Evolutionary conservation across 1,140 invertebrate species (phyloP), one percentile per base, ranked within the genome.

Genomic region (Drosophila hydei): DNA sequence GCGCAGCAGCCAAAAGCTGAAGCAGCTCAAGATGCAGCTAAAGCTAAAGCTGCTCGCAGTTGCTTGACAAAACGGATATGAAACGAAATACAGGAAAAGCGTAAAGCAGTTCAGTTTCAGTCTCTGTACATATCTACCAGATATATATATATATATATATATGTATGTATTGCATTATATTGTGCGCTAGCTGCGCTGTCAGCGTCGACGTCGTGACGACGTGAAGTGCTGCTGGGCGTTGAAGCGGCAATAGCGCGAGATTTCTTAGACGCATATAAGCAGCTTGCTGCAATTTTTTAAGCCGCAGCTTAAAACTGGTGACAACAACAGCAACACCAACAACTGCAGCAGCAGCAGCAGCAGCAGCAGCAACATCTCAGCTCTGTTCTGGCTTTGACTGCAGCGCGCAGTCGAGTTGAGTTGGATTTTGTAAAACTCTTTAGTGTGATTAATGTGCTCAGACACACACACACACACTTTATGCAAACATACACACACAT

Each of bases 361-460:
- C 42, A 27, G 27, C 62, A 59, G 45, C 47, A 56, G 25, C 59
- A 33, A 48, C 43, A 40, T 9, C 16, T 18, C 14, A 25, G 23
- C 30, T 50, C 54, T 30, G 43, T 42, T 45, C 18, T 11, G 43
- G 47, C 50, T 61, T 59, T 75, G 52, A 61, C 54, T 72, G 27
- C 58, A 14, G 45, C 58, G 30, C 30, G 30, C 30, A 51, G 40
- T 27, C 43, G 47, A 78, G 80, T 75, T 52, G 70, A 69, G 81
- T 75, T 87, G 81, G 78, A 88, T 87, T 87, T 87, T 88, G 83
- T 88, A 88, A 52, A 87, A 83, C 83, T 83, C 83, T 87, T 87
- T 88, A 87, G 83, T 81, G 83, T 87, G 83, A 87, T 87, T 87
- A 87, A 87, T 87, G 83, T 87, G 83, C 75, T 54, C 60, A 63